phyloP scores from a whole-genome alignment of 2,888 invertebrate species.

The Stegana nigrithorax region DNA sequence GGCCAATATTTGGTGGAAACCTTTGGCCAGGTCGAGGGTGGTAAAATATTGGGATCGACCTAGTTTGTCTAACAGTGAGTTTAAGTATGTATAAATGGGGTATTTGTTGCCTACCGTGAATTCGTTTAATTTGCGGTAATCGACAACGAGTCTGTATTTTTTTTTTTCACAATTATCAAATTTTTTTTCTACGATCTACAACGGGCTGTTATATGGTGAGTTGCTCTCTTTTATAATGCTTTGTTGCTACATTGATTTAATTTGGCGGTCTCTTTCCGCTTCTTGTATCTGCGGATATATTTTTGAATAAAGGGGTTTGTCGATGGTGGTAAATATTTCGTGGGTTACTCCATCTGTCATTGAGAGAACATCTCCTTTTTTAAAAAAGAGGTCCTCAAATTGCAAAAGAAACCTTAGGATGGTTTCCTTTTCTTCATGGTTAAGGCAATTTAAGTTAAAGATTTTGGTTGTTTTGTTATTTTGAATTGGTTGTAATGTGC shows the following conservation, averaged over 20 bases:
- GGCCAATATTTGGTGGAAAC: slow-evolving; percentile 28
- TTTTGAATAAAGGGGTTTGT: no score
- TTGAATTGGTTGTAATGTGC: neutral
- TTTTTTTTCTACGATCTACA: slow-evolving; percentile 26
- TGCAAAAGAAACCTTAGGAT: neutral
- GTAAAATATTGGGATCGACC: slow-evolving; percentile 28
- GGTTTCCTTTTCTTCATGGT: neutral
- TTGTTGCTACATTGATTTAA: slow-evolving; percentile 17
- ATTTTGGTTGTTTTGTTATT: neutral
- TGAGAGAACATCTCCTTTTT: neutral
- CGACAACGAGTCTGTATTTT: slow-evolving; percentile 26
- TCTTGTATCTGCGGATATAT: slow-evolving; percentile 23
- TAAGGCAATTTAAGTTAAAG: neutral
- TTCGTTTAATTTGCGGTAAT: slow-evolving; percentile 26
- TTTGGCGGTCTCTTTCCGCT: slow-evolving; percentile 19
- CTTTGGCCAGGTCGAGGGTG: slow-evolving; percentile 29
- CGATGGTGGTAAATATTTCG: slow-evolving; percentile 18
- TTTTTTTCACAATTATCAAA: slow-evolving; percentile 19
- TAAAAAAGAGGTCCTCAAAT: neutral
- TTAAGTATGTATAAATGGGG: neutral
- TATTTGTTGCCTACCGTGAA: slow-evolving; percentile 19
- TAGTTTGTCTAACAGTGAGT: slow-evolving; percentile 21
- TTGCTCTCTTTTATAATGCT: slow-evolving; percentile 24
- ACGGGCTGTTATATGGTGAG: slow-evolving; percentile 25
- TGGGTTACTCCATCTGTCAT: slow-evolving; percentile 24